Base-by-base conservation (phyloP, 2,888 invertebrate genomes). In the Zaprionus obscuricornis region DNA sequence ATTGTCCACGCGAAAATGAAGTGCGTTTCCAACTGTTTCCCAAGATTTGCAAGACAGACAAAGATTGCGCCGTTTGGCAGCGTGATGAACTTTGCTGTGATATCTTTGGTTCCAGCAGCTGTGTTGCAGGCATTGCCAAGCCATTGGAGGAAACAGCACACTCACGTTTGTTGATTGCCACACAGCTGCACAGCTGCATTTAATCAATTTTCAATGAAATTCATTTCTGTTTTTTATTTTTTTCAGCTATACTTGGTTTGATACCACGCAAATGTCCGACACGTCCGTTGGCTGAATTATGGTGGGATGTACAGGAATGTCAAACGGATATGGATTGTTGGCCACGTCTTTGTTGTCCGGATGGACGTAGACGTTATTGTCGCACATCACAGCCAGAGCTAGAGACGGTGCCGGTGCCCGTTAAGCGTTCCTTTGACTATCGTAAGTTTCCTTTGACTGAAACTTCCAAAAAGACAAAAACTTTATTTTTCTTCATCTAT, bases 321-420 rank as follows among this genome's bases (percentile, higher is more conserved):
- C 91, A 91, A 71, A 91, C 90, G 0, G 95, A 95, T 83, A 89
- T 91, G 10, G 95, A 95, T 78, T 95, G 95, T 88, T 93, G 94
- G 92, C 94, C 95, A 8, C 91, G 95, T 17, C 92, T 95, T 54
- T 95, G 95, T 88, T 95, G 95, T 71, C 94, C 94, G 0, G 95
- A 95, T 87, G 93, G 92, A 69, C 89, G 89, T 1, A 92, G 92
- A 43, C 93, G 93, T 68, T 95, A 94, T 87, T 95, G 95, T 87
- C 92, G 95, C 69, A 94, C 94, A 2, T 93, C 94, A 2, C 91
- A 92, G 40, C 94, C 94, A 2, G 91, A 94, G 40, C 91, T 94
- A 59, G 93, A 94, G 49, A 88, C 90, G 1, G 87, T 89, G 64
- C 91, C 93, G 31, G 92, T 94, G 67, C 93, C 94, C 2, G 92